Evolutionary conservation across 2,888 invertebrate genomes (phyloP).

Genomic region (Adineta ricciae): DNA sequence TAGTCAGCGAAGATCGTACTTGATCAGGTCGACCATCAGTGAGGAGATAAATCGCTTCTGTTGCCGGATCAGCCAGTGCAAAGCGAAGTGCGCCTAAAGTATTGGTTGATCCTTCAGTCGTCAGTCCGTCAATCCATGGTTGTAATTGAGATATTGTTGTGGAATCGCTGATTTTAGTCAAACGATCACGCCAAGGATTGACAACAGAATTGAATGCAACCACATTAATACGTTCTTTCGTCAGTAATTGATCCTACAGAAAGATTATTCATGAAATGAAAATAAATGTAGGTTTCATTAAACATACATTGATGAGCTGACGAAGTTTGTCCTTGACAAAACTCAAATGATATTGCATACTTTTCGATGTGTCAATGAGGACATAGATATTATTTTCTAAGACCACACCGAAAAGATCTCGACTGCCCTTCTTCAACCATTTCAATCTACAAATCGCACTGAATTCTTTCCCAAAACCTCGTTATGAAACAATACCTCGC

Average conservation of each 20-base stretch:
- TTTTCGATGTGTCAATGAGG: slow-evolving; percentile 47
- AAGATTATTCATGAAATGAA: neutral
- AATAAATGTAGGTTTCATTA: too few species aligned
- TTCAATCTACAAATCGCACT: slow-evolving; percentile 39
- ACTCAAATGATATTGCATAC: slow-evolving; percentile 47
- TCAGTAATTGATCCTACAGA: slow-evolving; percentile 47
- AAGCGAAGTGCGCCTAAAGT: slow-evolving; percentile 46
- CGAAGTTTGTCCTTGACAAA: slow-evolving; percentile 49
- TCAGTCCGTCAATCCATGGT: slow-evolving; percentile 42
- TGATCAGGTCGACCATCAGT: slow-evolving; percentile 50
- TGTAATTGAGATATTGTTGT: slow-evolving; percentile 44
- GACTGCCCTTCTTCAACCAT: slow-evolving; percentile 48
- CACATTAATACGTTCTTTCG: slow-evolving; percentile 49
- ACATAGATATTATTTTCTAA: slow-evolving; percentile 48
- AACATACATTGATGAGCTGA: slow-evolving; percentile 45
- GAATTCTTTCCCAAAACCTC: neutral
- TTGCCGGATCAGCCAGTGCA: slow-evolving; percentile 45
- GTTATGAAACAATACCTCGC: neutral
- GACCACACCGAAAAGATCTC: slow-evolving; percentile 50
- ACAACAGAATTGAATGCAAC: slow-evolving; percentile 45
- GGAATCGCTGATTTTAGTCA: slow-evolving; percentile 46
- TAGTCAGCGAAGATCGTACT: slow-evolving; percentile 36
- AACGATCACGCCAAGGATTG: slow-evolving; percentile 44
- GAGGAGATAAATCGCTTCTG: slow-evolving; percentile 48
- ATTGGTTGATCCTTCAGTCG: slow-evolving; percentile 49